Conservation (phyloP, 1,140 invertebrate genomes). For the Calosoma granatense region DNA sequence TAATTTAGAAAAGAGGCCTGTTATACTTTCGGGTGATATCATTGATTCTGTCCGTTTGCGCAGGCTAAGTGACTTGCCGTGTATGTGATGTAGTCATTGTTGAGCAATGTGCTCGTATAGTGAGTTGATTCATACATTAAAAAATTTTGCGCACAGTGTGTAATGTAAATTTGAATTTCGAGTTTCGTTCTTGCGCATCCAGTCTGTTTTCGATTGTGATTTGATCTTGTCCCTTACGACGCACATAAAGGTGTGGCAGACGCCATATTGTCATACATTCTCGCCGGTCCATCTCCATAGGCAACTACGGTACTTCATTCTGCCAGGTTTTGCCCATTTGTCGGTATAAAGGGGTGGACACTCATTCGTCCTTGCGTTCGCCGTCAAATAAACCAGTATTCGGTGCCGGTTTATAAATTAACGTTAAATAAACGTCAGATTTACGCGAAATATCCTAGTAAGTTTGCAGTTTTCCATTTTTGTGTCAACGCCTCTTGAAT, state of each 20-base stretch:
- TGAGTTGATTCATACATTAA: not conserved
- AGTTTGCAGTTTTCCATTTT: not conserved
- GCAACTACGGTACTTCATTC: constrained; percentile 13
- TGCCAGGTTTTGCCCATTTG: constrained; percentile 19
- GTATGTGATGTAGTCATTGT: constrained; percentile 3
- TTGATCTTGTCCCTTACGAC: not conserved
- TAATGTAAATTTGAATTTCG: not conserved
- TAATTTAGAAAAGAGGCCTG: not conserved
- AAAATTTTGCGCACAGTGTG: not conserved
- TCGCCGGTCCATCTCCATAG: constrained; percentile 16
- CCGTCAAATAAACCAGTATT: constrained; percentile 9
- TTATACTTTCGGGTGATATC: not conserved
- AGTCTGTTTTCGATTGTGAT: not conserved
- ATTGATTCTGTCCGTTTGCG: not conserved
- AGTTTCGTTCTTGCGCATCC: not conserved
- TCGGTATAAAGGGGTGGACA: constrained; percentile 20
- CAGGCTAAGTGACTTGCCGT: not conserved
- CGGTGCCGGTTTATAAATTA: not conserved
- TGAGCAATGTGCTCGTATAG: not conserved
- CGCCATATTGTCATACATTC: constrained; percentile 27
- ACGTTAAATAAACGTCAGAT: not conserved
- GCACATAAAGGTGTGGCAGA: constrained; percentile 29
- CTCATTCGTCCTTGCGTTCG: constrained; percentile 3
- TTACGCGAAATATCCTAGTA: not conserved
- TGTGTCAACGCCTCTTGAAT: not conserved